A percentile compares a stretch with the other conserved stretches of the same genome.
Evolutionary conservation across 2,797 vertebrate species (phyloP).

Genomic region (Malacoctenus gilli): DNA sequence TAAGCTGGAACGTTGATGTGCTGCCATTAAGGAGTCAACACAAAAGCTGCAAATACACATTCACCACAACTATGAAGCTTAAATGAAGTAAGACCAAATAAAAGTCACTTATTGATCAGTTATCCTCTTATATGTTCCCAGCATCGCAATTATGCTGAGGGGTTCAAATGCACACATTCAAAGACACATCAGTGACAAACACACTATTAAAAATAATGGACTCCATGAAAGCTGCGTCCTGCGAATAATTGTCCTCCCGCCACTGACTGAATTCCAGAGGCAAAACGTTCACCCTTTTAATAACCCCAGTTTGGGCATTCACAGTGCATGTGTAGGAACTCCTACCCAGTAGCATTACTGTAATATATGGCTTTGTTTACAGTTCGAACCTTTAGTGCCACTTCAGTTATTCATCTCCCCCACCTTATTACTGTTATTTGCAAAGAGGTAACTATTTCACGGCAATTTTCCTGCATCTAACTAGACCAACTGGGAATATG

Average conservation of each 20-base stretch:
- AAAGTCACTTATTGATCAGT: not conserved
- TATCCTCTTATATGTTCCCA: not conserved
- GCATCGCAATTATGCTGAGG: not conserved
- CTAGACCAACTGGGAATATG: slow-evolving; percentile 91
- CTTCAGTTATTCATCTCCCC: slow-evolving; percentile 85
- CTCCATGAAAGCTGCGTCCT: not conserved
- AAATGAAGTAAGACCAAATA: slow-evolving; percentile 1
- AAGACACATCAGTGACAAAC: slow-evolving; percentile 14
- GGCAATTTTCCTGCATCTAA: slow-evolving; percentile 87
- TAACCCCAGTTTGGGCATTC: slow-evolving; percentile 45
- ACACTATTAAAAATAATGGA: not conserved
- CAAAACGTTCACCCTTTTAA: slow-evolving; percentile 52
- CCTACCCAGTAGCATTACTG: slow-evolving; percentile 63
- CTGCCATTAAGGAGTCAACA: no score
- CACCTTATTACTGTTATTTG: slow-evolving; percentile 86
- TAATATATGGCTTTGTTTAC: slow-evolving; percentile 80
- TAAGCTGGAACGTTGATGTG: no score
- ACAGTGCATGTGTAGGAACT: slow-evolving; percentile 43
- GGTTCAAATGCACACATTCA: slow-evolving; percentile 9
- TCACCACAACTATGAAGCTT: not conserved
- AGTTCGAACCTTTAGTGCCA: slow-evolving; percentile 60
- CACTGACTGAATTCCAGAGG: slow-evolving; percentile 26
- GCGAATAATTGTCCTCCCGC: not conserved
- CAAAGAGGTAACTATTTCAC: slow-evolving; percentile 89
- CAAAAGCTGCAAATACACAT: no score